Evolutionary conservation across 2,888 invertebrate species (phyloP), one percentile per base, ranked within the genome.

Genomic region (Orthonychiurus folsomi): DNA sequence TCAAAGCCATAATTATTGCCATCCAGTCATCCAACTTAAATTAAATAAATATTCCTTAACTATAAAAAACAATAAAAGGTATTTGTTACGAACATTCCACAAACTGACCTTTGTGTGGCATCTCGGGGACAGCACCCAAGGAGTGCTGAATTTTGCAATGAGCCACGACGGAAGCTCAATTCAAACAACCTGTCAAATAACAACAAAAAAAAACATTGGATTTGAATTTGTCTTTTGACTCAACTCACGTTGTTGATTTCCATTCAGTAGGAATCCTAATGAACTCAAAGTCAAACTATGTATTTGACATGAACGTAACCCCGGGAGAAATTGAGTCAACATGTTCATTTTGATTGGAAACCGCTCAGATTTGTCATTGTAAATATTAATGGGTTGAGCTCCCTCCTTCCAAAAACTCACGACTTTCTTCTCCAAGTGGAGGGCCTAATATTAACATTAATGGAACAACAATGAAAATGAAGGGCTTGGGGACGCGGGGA

Each of bases 61-160:
- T 21, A 52, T 52, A 5, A 52, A 25, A 60, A 59, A 63, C 55
- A 53, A 59, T 56, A 52, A 60, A 47, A 55, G 27, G 60, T 69
- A 64, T 67, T 67, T 67, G 61, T 52, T 59, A 69, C 69, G 67
- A 69, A 69, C 69, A 69, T 67, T 67, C 63, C 63, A 64, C 61
- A 59, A 66, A 75, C 79, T 78, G 79, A 88, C 88, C 88, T 87
- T 88, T 88, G 79, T 88, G 88, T 72, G 88, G 88, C 88, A 88
- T 88, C 80, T 88, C 73, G 66, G 73, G 73, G 67, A 71, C 67
- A 64, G 65, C 69, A 68, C 71, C 73, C 56, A 72, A 63, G 54
- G 69, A 66, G 61, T 72, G 73, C 65, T 71, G 71, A 66, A 72
- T 68, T 63, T 73, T 73, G 69, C 71, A 70, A 66, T 71, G 70